phyloP scores from a whole-genome alignment of 2,113 vertebrate species.

The Climacteris rufus region DNA sequence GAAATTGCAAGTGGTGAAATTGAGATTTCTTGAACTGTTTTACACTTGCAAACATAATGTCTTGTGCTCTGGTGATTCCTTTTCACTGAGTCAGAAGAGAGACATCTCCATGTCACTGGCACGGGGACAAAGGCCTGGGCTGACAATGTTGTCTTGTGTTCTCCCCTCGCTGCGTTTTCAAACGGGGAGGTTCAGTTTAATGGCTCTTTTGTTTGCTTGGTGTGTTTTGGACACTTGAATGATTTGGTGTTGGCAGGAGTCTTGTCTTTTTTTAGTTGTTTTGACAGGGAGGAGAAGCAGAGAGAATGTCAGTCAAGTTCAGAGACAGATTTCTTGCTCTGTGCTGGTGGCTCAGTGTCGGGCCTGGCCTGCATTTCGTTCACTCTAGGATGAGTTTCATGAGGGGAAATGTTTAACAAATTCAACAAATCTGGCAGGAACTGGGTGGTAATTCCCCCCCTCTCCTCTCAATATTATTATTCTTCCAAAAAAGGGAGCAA shows the following conservation, averaged over 20 bases:
- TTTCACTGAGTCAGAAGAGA: conserved; percentile 60
- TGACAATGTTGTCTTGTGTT: conserved; percentile 59
- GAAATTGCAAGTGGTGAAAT: not conserved
- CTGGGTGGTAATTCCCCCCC: not conserved
- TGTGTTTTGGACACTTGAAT: conserved; percentile 48
- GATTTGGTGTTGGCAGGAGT: not conserved
- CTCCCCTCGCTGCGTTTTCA: not conserved
- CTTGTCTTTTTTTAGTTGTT: not conserved
- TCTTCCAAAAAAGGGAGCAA: not conserved
- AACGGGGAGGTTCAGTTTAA: conserved; percentile 36
- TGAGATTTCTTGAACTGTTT: not conserved
- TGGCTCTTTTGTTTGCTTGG: conserved; percentile 32
- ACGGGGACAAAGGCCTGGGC: not conserved
- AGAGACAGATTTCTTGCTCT: not conserved
- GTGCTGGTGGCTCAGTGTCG: not conserved
- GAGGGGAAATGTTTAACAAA: not conserved
- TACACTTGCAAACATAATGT: not conserved
- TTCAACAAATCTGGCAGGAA: not conserved
- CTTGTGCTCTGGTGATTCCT: conserved; percentile 24
- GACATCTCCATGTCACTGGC: conserved; percentile 65
- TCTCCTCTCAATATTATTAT: not conserved
- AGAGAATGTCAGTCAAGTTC: not conserved
- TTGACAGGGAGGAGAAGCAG: conserved; percentile 19
- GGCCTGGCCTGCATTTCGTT: not conserved
- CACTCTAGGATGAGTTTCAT: not conserved